Conservation (phyloP, 2,797 vertebrate genomes). For the Alca torda region DNA sequence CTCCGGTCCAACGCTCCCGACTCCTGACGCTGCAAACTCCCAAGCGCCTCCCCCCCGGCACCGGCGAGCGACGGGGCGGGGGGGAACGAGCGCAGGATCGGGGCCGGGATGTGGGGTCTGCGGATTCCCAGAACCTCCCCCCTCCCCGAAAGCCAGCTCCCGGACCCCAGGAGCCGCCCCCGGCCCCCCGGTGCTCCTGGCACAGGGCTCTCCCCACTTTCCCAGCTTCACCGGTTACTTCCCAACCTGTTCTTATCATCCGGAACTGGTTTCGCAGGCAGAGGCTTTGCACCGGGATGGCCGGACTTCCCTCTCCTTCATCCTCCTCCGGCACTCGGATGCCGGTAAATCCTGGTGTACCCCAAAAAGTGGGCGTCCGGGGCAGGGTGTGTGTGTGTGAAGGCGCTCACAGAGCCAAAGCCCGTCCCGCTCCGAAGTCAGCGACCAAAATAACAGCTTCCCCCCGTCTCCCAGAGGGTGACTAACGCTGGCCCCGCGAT, state of each 20-base stretch:
- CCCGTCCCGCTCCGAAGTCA: background rate
- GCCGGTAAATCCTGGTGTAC: rapidly evolving
- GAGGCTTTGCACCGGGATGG: background rate
- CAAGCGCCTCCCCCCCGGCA: background rate
- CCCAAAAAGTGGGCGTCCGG: background rate
- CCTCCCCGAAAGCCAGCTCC: background rate
- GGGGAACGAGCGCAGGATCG: too few relatives aligned
- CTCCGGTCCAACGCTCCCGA: background rate
- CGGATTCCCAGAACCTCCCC: background rate
- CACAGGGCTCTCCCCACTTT: background rate
- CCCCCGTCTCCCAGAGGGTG: background rate
- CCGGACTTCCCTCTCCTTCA: background rate
- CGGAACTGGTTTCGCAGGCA: background rate
- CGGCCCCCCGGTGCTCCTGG: rapidly evolving
- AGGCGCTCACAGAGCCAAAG: rapidly evolving
- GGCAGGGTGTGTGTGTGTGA: background rate
- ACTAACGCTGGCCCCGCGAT: background rate
- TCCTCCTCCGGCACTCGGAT: background rate
- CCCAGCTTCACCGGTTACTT: background rate
- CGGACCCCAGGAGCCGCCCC: rapidly evolving
- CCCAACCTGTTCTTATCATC: background rate
- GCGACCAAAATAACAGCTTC: background rate
- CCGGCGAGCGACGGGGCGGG: background rate
- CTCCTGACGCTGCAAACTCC: background rate
- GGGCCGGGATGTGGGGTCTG: background rate